Conservation (phyloP, 2,888 invertebrate genomes). For the Encarsia formosa region DNA sequence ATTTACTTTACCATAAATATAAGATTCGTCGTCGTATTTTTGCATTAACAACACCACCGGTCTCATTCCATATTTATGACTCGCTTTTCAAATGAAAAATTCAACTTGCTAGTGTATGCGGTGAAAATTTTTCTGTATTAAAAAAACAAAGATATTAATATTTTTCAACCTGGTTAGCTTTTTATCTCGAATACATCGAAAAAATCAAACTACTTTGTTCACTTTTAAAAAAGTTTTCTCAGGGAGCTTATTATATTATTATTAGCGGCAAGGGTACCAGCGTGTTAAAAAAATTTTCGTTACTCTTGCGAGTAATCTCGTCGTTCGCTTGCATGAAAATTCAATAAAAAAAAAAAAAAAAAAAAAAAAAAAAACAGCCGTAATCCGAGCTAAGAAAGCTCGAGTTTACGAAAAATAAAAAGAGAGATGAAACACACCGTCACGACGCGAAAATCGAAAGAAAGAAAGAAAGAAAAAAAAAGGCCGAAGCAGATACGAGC, state of each 20-base stretch:
- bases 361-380: background rate
- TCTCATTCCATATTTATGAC: too few relatives aligned
- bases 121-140: too few relatives aligned
- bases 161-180: too few relatives aligned
- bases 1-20: too few relatives aligned
- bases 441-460: background rate
- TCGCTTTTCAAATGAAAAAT: too few relatives aligned
- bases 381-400: background rate
- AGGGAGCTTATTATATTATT: background rate
- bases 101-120: too few relatives aligned
- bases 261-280: too few relatives aligned
- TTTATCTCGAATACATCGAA: background rate
- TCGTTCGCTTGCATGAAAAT: background rate
- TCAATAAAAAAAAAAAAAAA: background rate
- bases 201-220: background rate
- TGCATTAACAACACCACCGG: too few relatives aligned
- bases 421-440: background rate
- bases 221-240: background rate
- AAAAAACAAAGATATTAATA: too few relatives aligned
- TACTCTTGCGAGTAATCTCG: background rate
- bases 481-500: too few relatives aligned
- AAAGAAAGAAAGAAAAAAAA: background rate
- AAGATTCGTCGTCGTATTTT: too few relatives aligned
- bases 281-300: too few relatives aligned
- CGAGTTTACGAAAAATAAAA: background rate